These are phyloP conservation scores for Cranoglanis bouderius DNA, from an alignment of 2,113 vertebrate genomes.

Conservation along the genomic window DNA sequence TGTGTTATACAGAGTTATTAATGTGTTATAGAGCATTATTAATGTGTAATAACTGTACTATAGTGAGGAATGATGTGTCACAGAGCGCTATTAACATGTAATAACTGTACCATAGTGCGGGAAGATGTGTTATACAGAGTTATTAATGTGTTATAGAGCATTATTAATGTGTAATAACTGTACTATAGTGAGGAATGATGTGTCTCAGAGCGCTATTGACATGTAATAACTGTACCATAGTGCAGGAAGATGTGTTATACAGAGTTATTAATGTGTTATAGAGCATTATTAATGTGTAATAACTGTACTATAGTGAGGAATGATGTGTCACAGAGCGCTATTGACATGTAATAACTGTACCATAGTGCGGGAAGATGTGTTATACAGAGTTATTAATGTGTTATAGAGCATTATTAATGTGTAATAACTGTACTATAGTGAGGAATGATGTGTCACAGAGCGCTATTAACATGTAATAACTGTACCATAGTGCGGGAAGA, in stretches of 20 bases:
- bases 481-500: conserved; percentile 86
- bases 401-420: neutral
- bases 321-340: neutral
- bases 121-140: too few relatives aligned
- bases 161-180: neutral
- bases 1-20: too few relatives aligned
- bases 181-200: too few relatives aligned
- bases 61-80: too few relatives aligned
- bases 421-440: neutral
- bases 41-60: too few relatives aligned
- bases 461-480: neutral
- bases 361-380: conserved; percentile 81
- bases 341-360: conserved; percentile 65
- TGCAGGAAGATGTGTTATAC: too few relatives aligned
- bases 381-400: too few relatives aligned
- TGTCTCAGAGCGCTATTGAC: neutral
- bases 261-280: neutral
- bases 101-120: neutral
- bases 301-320: neutral
- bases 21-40: neutral
- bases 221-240: neutral
- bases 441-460: neutral
- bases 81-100: neutral
- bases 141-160: neutral
- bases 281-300: neutral